phyloP scores from a whole-genome alignment of 2,113 vertebrate genomes.

The Taxidea taxus region DNA sequence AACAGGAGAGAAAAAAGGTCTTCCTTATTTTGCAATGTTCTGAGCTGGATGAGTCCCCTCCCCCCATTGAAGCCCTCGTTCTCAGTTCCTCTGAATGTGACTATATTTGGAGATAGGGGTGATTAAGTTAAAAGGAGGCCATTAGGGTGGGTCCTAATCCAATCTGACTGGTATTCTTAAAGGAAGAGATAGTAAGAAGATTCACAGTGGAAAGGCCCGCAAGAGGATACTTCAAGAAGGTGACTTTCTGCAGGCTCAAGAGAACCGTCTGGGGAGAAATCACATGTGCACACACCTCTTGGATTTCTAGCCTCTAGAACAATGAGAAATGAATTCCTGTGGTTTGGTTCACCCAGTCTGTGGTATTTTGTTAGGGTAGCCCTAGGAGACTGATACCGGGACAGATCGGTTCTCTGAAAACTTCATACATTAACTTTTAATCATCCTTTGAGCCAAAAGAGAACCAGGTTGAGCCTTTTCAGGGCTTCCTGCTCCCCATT shows the following conservation, averaged over 20 bases:
- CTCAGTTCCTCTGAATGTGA: background rate
- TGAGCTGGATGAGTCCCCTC: background rate
- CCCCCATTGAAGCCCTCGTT: background rate
- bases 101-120: background rate
- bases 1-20: background rate
- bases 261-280: background rate
- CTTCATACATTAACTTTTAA: background rate
- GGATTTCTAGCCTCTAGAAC: background rate
- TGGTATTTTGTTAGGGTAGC: background rate
- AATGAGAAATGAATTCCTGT: background rate
- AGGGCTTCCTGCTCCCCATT: background rate
- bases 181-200: background rate
- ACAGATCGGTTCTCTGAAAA: background rate
- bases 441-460: background rate
- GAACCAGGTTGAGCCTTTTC: background rate
- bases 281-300: background rate
- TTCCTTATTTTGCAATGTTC: background rate
- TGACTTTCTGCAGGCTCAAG: too few relatives aligned
- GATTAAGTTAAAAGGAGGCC: background rate
- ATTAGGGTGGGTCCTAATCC: background rate
- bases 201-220: too few relatives aligned
- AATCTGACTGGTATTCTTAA: background rate
- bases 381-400: background rate
- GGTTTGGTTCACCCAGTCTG: background rate
- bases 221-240: accelerated